A percentile compares a stretch with the other conserved stretches of the same genome.
Evolutionary conservation across 2,113 vertebrate genomes (phyloP).

Genomic region (Hydrolagus affinis): DNA sequence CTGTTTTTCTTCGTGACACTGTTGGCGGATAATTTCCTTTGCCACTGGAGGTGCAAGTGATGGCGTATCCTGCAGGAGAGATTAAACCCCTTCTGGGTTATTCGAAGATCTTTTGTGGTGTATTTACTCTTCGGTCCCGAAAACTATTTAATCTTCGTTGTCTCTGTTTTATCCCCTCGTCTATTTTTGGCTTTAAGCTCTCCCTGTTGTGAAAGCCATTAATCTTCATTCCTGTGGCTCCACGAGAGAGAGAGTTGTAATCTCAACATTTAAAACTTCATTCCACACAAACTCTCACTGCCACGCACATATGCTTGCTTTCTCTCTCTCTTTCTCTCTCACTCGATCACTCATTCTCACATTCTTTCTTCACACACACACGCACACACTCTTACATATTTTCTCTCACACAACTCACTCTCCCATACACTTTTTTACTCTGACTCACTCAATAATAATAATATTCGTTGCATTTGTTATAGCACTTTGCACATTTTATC

Average conservation of each 20-base stretch:
- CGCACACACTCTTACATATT: too few species aligned
- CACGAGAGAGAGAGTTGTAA: too few species aligned
- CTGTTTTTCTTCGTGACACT: neutral
- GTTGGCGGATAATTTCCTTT: neutral
- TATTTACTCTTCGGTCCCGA: neutral
- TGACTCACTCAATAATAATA: too few species aligned
- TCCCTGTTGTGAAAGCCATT: too few species aligned
- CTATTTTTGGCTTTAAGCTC: neutral
- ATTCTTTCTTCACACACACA: too few species aligned
- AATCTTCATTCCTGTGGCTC: neutral
- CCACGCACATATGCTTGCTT: too few species aligned
- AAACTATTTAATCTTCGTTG: slow-evolving; percentile 6
- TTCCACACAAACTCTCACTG: neutral
- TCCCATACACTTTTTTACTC: too few species aligned
- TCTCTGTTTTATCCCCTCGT: neutral
- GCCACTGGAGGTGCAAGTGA: neutral
- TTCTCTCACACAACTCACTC: too few species aligned
- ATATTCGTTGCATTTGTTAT: too few species aligned
- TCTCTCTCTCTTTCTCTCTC: too few species aligned
- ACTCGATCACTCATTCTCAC: too few species aligned
- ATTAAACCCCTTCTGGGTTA: neutral
- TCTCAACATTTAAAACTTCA: neutral
- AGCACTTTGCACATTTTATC: too few species aligned
- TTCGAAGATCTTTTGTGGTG: neutral
- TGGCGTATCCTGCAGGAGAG: neutral